These are phyloP conservation scores for Arctopsyche grandis DNA, from an alignment of 1,140 invertebrate genomes.

Conservation along the genomic window DNA sequence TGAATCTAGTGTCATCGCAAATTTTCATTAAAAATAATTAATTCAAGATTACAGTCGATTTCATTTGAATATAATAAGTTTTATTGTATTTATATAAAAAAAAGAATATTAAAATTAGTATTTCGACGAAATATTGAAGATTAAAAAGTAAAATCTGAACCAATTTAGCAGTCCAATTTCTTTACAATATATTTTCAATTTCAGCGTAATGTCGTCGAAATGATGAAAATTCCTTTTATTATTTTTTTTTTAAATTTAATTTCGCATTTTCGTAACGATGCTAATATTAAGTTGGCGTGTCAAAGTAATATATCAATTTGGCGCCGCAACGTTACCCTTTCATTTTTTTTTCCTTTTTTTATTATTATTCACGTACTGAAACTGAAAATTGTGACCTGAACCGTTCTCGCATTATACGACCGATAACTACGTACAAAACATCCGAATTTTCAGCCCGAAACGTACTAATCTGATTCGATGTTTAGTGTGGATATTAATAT, in stretches of 20 bases:
- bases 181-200: too few relatives aligned
- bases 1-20: too few relatives aligned
- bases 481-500: conserved; percentile 1
- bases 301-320: conserved; percentile 37
- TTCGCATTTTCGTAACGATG: neutral
- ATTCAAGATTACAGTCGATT: too few relatives aligned
- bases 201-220: neutral
- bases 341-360: neutral
- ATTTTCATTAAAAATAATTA: too few relatives aligned
- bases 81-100: too few relatives aligned
- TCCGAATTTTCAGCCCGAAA: neutral
- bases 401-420: neutral
- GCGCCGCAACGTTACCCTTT: neutral
- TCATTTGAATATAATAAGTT: too few relatives aligned
- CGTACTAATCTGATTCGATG: neutral
- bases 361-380: neutral
- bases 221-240: neutral
- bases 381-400: neutral
- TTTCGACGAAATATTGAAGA: too few relatives aligned
- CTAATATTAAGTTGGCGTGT: conserved; percentile 28
- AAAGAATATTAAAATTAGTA: too few relatives aligned
- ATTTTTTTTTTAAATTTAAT: neutral
- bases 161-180: too few relatives aligned
- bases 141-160: too few relatives aligned
- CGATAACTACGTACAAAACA: conserved; percentile 6